phyloP scores from a whole-genome alignment of 1,140 invertebrate genomes.

The Brachionus plicatilis region DNA sequence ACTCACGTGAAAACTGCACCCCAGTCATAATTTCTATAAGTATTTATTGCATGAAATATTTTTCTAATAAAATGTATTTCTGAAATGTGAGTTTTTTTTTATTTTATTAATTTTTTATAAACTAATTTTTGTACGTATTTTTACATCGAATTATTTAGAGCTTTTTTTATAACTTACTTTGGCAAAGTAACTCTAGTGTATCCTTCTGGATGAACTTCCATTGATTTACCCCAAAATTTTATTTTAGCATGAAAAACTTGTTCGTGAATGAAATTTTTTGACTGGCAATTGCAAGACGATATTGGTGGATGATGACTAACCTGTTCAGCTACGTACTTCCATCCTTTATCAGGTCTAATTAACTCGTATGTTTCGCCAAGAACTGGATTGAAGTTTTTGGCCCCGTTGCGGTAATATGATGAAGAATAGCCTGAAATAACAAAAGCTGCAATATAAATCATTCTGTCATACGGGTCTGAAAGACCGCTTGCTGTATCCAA shows the following conservation, averaged over 20 bases:
- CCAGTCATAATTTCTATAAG: no score
- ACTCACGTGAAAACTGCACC: no score
- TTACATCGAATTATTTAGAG: background rate
- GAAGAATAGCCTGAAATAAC: constrained; percentile 54
- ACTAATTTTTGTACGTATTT: background rate
- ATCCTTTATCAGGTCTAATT: constrained; percentile 69
- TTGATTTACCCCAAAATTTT: constrained; percentile 58
- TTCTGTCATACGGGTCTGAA: constrained; percentile 52
- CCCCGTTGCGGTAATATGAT: constrained; percentile 50
- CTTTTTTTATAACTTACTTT: constrained; percentile 49
- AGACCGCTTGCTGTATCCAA: constrained; percentile 50
- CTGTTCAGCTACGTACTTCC: constrained; percentile 68
- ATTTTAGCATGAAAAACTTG: constrained; percentile 60
- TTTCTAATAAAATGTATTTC: background rate
- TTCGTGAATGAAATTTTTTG: constrained; percentile 69
- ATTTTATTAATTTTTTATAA: background rate
- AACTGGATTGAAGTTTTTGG: constrained; percentile 55
- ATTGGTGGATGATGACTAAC: constrained; percentile 57
- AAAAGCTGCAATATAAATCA: constrained; percentile 63
- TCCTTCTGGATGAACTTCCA: constrained; percentile 57
- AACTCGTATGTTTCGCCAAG: constrained; percentile 61
- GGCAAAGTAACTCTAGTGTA: constrained; percentile 56
- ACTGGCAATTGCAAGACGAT: constrained; percentile 53
- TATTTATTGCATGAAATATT: no score
- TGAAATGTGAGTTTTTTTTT: background rate